A percentile compares a stretch with the other conserved stretches of the same genome.
phyloP scores from a whole-genome alignment of 35 echinoderm and acorn worm species.

The Diadema setosum region DNA sequence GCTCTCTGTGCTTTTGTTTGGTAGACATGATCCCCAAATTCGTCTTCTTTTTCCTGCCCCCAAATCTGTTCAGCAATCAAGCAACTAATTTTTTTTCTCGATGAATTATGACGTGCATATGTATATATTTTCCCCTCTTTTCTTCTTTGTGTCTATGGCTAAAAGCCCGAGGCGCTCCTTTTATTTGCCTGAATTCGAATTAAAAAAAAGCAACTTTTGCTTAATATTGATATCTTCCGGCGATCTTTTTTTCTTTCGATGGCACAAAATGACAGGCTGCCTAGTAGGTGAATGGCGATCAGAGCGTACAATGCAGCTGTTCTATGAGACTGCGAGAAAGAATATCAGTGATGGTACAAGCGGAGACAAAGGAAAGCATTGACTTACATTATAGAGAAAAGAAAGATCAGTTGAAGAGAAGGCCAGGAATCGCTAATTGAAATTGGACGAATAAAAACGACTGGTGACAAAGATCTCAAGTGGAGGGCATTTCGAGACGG shows the following conservation, averaged over 20 bases:
- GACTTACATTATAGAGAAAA: too few relatives aligned
- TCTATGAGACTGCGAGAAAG: not conserved
- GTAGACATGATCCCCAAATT: not conserved
- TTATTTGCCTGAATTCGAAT: too few relatives aligned
- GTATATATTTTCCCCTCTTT: not conserved
- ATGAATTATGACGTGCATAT: slow-evolving; percentile 10
- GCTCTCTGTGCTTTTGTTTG: not conserved
- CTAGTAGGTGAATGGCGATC: not conserved
- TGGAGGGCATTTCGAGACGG: too few relatives aligned
- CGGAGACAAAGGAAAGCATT: not conserved
- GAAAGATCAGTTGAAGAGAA: not conserved
- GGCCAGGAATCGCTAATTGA: not conserved
- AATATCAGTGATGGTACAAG: not conserved
- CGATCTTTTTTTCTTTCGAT: not conserved
- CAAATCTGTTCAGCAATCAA: slow-evolving; percentile 4
- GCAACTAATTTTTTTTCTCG: slow-evolving; percentile 7
- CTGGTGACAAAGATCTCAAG: too few relatives aligned
- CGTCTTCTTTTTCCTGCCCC: not conserved
- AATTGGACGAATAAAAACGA: too few relatives aligned
- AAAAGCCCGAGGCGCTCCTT: too few relatives aligned
- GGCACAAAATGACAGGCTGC: not conserved
- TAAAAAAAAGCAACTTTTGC: not conserved
- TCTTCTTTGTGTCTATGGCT: not conserved
- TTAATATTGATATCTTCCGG: not conserved
- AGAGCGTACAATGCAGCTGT: slow-evolving; percentile 4